Evolutionary conservation across 2,113 vertebrate genomes (phyloP).

Genomic region (Takifugu bimaculatus): DNA sequence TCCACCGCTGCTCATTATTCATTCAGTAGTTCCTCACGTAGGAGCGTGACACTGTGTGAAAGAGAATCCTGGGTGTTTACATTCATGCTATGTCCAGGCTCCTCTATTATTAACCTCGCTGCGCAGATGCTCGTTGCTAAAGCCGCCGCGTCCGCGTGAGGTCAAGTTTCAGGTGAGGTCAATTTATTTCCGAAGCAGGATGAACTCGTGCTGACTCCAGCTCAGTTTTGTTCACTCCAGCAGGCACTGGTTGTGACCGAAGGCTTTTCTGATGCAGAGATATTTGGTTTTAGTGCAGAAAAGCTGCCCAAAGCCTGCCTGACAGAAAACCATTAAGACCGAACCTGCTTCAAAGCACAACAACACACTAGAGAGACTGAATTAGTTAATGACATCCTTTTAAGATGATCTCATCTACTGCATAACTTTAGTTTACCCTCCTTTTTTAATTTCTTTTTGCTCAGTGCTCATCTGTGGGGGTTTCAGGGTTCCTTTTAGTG

Average conservation of each 20-base stretch:
- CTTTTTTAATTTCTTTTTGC: too few species aligned
- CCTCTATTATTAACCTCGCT: neutral
- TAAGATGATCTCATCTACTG: too few species aligned
- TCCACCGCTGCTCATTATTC: slow-evolving; percentile 13
- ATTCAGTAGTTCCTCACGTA: slow-evolving; percentile 18
- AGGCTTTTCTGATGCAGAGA: too few species aligned
- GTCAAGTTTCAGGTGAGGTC: too few species aligned
- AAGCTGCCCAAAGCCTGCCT: neutral
- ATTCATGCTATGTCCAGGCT: too few species aligned
- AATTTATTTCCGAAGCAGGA: neutral
- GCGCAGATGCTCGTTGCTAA: neutral
- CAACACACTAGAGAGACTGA: neutral
- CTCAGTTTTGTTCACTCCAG: too few species aligned
- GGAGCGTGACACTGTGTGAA: neutral
- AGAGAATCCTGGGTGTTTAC: too few species aligned
- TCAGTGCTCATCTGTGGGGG: too few species aligned
- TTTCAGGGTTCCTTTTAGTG: too few species aligned
- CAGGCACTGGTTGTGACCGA: neutral
- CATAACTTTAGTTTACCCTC: too few species aligned
- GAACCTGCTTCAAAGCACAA: neutral
- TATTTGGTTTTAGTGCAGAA: neutral
- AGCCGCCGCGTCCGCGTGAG: neutral
- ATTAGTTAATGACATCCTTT: too few species aligned
- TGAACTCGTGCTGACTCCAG: neutral
- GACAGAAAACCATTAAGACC: neutral